Evolutionary conservation across 2,888 invertebrate species (phyloP).

Genomic region (Anodontia alba): DNA sequence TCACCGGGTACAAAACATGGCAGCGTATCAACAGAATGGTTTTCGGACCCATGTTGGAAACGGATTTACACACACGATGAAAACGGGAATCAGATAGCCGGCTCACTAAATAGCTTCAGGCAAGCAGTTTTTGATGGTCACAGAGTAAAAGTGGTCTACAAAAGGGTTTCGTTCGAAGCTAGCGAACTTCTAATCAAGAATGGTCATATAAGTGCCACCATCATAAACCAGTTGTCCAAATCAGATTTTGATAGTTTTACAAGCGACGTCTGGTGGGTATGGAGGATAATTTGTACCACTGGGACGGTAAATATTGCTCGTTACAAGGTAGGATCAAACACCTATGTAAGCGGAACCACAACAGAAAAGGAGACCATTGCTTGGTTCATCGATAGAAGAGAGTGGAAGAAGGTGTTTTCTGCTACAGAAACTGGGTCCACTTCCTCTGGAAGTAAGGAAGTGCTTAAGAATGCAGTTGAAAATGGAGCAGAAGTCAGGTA

Average conservation of each 20-base stretch:
- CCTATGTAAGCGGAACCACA: neutral
- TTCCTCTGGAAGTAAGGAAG: constrained; percentile 24
- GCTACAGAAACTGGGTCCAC: neutral
- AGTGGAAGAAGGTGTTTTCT: constrained; percentile 25
- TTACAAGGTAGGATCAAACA: neutral
- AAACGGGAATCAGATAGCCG: neutral
- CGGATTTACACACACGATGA: neutral
- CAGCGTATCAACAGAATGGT: neutral
- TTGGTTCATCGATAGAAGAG: neutral
- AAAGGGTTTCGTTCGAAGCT: neutral
- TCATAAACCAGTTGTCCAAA: neutral
- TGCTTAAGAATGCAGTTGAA: constrained; percentile 19
- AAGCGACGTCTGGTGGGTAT: no score
- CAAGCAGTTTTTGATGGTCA: neutral
- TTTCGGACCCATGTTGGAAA: neutral
- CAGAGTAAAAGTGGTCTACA: neutral
- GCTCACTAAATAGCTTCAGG: neutral
- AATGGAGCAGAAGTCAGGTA: constrained; percentile 33
- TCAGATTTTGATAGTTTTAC: neutral
- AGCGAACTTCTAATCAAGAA: neutral
- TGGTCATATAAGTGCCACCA: neutral
- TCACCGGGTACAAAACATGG: neutral
- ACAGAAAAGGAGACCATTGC: neutral
- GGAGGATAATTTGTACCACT: neutral
- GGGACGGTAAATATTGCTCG: neutral